Percentiles rank a stretch among this genome's conserved stretches.
phyloP scores from a whole-genome alignment of 2,888 invertebrate species.

The Tribolium freemani region DNA sequence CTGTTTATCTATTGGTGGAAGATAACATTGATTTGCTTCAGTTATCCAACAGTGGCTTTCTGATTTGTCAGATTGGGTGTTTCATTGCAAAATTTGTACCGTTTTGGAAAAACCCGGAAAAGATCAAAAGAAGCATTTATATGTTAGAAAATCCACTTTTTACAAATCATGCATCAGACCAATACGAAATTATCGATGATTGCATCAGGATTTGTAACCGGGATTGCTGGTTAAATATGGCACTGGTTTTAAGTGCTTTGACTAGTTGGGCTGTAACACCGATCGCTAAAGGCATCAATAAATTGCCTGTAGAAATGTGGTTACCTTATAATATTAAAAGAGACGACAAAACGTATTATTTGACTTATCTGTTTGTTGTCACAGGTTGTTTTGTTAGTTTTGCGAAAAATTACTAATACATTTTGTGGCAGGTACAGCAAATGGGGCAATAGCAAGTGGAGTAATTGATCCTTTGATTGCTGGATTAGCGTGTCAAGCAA shows the following conservation, averaged over 20 bases:
- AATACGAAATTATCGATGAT: neutral
- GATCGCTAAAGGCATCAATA: neutral
- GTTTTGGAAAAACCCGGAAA: neutral
- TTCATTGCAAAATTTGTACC: neutral
- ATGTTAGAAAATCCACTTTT: neutral
- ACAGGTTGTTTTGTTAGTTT: neutral
- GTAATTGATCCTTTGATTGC: slow-evolving; percentile 6
- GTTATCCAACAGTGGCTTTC: slow-evolving; percentile 10
- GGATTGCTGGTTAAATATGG: neutral
- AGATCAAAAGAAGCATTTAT: neutral
- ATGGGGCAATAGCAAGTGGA: neutral
- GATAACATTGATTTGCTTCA: slow-evolving; percentile 4
- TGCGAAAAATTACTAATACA: too few relatives aligned
- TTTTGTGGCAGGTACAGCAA: neutral
- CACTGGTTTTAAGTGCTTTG: neutral
- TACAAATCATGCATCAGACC: neutral
- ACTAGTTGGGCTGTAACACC: neutral
- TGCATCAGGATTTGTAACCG: neutral
- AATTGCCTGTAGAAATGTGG: neutral
- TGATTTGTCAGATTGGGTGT: neutral
- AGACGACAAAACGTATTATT: neutral
- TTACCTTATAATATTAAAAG: neutral
- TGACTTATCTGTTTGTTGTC: neutral
- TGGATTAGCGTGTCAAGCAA: slow-evolving; percentile 5
- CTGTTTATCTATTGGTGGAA: neutral